phyloP scores from a whole-genome alignment of 1,140 invertebrate genomes.

The Drosophila murphyi region DNA sequence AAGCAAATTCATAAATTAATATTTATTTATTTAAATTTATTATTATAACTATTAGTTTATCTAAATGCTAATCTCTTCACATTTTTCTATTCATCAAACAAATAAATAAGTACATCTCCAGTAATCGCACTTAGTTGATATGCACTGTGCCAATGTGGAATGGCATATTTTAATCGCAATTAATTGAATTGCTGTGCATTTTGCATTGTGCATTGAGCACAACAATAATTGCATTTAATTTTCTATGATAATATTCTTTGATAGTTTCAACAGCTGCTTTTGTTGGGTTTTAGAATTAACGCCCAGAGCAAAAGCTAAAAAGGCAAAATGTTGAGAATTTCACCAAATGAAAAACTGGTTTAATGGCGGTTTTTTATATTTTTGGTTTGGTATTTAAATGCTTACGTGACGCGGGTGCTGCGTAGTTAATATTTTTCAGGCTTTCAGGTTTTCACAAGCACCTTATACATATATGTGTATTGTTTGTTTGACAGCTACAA shows the following conservation, averaged over 20 bases:
- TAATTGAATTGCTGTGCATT: slow-evolving; percentile 59
- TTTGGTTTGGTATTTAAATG: slow-evolving; percentile 45
- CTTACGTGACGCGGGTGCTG: slow-evolving; percentile 64
- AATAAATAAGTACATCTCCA: too few relatives aligned
- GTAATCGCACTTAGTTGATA: background rate
- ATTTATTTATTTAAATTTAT: too few relatives aligned
- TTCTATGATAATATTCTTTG: slow-evolving; percentile 42
- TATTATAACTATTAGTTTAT: too few relatives aligned
- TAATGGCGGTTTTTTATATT: slow-evolving; percentile 9
- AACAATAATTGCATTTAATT: slow-evolving; percentile 74
- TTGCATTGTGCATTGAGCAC: slow-evolving; percentile 19
- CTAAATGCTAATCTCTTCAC: too few relatives aligned
- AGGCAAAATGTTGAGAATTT: slow-evolving; percentile 54
- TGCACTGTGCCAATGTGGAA: slow-evolving; percentile 37
- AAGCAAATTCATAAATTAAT: too few relatives aligned
- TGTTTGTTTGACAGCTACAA: slow-evolving; percentile 12
- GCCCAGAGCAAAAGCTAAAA: slow-evolving; percentile 28
- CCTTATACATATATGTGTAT: slow-evolving; percentile 15
- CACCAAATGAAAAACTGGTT: slow-evolving; percentile 76
- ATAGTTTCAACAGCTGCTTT: slow-evolving; percentile 62
- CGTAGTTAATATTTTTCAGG: slow-evolving; percentile 39
- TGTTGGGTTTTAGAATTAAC: slow-evolving; percentile 27
- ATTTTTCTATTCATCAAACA: too few relatives aligned
- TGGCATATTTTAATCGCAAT: slow-evolving; percentile 61
- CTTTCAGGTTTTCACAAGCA: slow-evolving; percentile 20